phyloP scores from a whole-genome alignment of 2,113 vertebrate species.

The Cairina moschata region DNA sequence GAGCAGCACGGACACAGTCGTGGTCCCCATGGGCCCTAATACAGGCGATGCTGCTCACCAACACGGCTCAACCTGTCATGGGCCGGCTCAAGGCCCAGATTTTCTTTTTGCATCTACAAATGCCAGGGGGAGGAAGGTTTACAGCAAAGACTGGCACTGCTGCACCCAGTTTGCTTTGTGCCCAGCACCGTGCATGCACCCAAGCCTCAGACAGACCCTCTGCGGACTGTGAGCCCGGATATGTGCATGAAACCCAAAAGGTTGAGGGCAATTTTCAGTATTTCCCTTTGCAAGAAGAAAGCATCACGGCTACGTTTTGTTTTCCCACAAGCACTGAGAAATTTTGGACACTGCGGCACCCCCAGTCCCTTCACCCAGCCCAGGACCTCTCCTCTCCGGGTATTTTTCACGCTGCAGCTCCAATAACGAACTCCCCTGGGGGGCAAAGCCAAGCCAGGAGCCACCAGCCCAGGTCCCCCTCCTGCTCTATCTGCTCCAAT shows the following conservation, averaged over 20 bases:
- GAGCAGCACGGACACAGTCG: too few relatives aligned
- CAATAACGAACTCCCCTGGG: rapidly evolving
- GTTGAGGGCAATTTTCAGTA: not conserved
- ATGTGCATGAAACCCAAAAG: not conserved
- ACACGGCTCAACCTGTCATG: too few relatives aligned
- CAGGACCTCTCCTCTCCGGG: not conserved
- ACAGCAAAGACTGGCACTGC: not conserved
- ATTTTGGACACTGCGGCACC: not conserved
- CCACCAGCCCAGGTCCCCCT: not conserved
- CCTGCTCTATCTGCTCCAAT: not conserved
- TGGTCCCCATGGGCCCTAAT: too few relatives aligned
- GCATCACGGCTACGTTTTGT: rapidly evolving
- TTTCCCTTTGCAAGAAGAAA: not conserved
- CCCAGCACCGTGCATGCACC: not conserved
- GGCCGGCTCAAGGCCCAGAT: not conserved
- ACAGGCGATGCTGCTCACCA: too few relatives aligned
- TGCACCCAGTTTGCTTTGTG: not conserved
- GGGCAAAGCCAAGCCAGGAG: not conserved
- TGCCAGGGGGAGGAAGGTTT: too few relatives aligned
- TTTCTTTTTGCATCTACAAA: too few relatives aligned
- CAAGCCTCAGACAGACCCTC: not conserved
- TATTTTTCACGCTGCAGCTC: not conserved
- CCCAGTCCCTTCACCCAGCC: not conserved
- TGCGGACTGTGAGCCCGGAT: rapidly evolving
- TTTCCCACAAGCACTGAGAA: not conserved